Percentiles rank a stretch among this genome's conserved stretches.
Evolutionary conservation across 1,140 invertebrate genomes (phyloP).

Genomic region (Pseudoatta argentina): DNA sequence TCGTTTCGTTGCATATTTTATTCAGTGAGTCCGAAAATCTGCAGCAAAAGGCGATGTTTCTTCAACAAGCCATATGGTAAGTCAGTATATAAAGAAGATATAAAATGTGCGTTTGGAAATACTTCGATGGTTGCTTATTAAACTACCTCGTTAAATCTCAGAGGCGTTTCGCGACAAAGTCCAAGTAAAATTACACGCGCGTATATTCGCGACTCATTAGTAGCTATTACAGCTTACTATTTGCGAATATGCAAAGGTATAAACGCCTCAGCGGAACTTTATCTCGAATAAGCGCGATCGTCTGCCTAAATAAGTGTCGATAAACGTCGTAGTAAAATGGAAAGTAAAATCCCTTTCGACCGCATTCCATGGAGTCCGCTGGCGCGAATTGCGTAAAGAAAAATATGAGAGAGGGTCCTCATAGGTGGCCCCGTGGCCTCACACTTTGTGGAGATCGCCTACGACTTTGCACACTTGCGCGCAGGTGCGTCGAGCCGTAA

Average conservation of each 20-base stretch:
- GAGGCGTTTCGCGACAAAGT: not conserved
- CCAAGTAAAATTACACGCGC: not conserved
- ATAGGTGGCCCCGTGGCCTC: conserved; percentile 76
- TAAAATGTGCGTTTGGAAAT: not conserved
- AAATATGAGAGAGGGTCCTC: conserved; percentile 69
- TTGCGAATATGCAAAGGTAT: conserved; percentile 61
- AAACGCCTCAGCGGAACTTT: conserved; percentile 55
- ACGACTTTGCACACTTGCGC: conserved; percentile 61
- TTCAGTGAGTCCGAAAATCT: not conserved
- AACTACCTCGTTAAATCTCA: conserved; percentile 47
- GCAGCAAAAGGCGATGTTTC: not conserved
- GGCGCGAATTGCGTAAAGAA: conserved; percentile 65
- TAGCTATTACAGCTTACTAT: conserved; percentile 19
- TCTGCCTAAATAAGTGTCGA: conserved; percentile 75
- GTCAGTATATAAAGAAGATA: conserved; percentile 34
- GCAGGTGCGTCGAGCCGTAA: conserved; percentile 64
- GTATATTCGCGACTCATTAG: conserved; percentile 22
- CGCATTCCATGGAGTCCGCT: conserved; percentile 73
- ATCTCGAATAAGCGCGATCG: conserved; percentile 53
- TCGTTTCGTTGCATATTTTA: not conserved
- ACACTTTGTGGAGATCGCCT: conserved; percentile 73
- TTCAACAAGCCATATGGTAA: not conserved
- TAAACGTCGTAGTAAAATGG: conserved; percentile 77
- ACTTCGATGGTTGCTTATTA: conserved; percentile 21
- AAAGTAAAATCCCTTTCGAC: conserved; percentile 74